phyloP scores from a whole-genome alignment of 2,888 invertebrate species.

The Mesorhabditis spiculigera region DNA sequence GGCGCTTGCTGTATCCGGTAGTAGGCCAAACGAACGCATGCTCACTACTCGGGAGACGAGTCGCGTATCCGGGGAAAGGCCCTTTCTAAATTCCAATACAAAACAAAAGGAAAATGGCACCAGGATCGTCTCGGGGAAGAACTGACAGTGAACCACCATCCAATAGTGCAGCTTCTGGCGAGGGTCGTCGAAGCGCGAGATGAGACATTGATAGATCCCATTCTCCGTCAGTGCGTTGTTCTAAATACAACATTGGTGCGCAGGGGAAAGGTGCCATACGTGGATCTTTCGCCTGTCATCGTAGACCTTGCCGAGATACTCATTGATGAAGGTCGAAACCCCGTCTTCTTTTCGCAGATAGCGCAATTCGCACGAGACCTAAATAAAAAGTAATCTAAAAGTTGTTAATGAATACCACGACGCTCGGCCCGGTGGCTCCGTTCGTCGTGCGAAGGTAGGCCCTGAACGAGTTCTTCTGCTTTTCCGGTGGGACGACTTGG shows the following conservation, averaged over 20 bases:
- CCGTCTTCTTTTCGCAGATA: background rate
- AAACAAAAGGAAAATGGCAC: background rate
- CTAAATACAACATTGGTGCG: background rate
- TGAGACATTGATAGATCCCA: slow-evolving; percentile 1
- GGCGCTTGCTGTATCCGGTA: background rate
- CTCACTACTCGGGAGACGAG: background rate
- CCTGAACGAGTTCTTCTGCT: background rate
- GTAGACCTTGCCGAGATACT: background rate
- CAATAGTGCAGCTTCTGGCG: background rate
- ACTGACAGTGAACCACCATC: background rate
- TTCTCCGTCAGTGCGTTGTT: background rate
- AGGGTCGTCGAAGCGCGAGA: background rate
- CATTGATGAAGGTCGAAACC: background rate
- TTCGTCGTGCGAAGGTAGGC: background rate
- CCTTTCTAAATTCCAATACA: background rate
- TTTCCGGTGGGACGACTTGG: background rate
- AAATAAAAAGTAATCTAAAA: background rate
- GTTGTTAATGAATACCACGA: too few species aligned
- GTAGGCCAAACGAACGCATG: background rate
- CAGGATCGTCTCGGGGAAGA: background rate
- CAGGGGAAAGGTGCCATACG: background rate
- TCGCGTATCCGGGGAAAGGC: background rate
- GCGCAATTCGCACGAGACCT: slow-evolving; percentile 2
- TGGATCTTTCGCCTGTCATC: background rate
- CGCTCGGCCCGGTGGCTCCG: too few species aligned